phyloP scores from a whole-genome alignment of 2,113 vertebrate genomes.

The Sinocyclocheilus maitianheensis region DNA sequence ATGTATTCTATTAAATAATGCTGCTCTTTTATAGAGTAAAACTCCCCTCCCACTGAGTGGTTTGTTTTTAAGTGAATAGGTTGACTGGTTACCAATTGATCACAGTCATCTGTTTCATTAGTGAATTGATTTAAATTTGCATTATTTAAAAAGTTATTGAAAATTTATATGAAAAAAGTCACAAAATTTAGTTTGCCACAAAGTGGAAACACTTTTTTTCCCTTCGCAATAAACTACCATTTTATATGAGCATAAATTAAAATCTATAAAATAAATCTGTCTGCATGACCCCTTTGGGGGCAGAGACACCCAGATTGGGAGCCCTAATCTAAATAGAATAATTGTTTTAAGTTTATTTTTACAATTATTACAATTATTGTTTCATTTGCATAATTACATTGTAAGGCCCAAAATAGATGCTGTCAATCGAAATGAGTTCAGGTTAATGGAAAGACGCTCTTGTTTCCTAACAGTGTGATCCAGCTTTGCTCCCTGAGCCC shows the following conservation, averaged over 20 bases:
- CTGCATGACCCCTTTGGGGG: background rate
- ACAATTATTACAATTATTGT: too few species aligned
- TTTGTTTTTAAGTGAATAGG: background rate
- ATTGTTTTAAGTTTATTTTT: background rate
- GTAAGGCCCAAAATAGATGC: background rate
- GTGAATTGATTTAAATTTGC: background rate
- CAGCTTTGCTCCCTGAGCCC: constrained; percentile 92
- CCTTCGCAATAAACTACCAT: too few species aligned
- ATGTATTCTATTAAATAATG: too few species aligned
- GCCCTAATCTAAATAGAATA: background rate
- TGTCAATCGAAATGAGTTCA: background rate
- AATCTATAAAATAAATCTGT: background rate
- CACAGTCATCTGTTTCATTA: too few species aligned
- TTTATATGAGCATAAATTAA: background rate
- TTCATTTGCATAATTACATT: constrained; percentile 2
- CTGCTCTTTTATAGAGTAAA: too few species aligned
- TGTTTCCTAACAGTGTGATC: constrained; percentile 84
- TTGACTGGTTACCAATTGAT: background rate
- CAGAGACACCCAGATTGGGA: background rate
- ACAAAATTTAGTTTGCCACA: too few species aligned
- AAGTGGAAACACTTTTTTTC: too few species aligned
- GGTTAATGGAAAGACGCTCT: background rate
- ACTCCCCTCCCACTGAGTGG: too few species aligned
- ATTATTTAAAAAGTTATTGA: background rate
- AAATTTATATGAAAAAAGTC: background rate